Conservation (phyloP, 2,113 vertebrate species). For the Pygoscelis antarcticus region DNA sequence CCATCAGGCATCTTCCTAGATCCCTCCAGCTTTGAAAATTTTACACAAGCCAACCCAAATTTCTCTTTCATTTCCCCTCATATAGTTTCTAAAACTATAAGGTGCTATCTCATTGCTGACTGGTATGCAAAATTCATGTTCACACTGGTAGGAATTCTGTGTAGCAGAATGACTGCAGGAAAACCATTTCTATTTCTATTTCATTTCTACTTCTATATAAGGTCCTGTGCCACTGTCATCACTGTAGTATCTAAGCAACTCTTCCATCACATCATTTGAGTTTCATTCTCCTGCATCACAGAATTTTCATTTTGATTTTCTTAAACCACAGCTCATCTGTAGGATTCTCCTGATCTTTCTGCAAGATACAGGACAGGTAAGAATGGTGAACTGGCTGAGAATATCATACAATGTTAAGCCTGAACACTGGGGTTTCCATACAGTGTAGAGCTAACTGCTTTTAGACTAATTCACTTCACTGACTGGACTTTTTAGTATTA, state of each 20-base stretch:
- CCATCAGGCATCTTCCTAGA: background rate
- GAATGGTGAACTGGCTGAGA: background rate
- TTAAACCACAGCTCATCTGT: background rate
- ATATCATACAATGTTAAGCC: background rate
- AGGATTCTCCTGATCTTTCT: background rate
- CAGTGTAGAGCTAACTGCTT: background rate
- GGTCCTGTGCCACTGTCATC: background rate
- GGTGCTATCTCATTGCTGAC: background rate
- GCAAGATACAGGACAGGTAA: background rate
- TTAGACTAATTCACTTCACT: background rate
- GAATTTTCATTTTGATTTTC: background rate
- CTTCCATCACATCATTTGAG: background rate
- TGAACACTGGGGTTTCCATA: background rate
- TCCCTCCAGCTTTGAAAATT: background rate
- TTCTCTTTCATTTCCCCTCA: background rate
- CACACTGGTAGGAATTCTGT: background rate
- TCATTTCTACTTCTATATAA: background rate
- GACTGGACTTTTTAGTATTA: background rate
- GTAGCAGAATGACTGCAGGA: background rate
- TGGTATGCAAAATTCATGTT: background rate
- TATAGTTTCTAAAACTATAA: background rate
- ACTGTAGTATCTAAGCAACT: constrained; percentile 34
- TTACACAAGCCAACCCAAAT: background rate
- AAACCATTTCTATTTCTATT: background rate
- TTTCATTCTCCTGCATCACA: background rate